phyloP scores from a whole-genome alignment of 2,888 invertebrate species.

The Augiades crinisus region DNA sequence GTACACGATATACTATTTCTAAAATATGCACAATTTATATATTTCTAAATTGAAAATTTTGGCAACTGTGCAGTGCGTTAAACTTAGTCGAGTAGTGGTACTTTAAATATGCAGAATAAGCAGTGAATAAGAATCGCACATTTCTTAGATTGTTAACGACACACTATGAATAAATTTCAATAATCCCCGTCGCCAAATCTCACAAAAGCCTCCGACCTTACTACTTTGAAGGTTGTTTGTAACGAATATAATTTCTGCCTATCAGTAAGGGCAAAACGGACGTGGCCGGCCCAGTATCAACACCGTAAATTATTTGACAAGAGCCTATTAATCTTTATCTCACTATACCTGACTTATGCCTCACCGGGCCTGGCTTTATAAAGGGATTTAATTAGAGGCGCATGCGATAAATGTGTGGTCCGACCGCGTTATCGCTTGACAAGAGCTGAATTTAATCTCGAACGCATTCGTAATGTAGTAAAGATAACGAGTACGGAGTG shows the following conservation, averaged over 20 bases:
- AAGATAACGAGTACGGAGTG: constrained; percentile 16
- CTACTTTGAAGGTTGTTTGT: neutral
- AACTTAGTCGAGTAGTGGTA: neutral
- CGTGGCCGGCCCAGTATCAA: constrained; percentile 48
- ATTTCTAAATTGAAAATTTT: neutral
- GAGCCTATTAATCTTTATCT: constrained; percentile 71
- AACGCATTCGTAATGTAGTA: constrained; percentile 53
- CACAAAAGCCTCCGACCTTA: neutral
- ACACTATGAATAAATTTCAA: constrained; percentile 5
- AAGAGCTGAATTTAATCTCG: constrained; percentile 58
- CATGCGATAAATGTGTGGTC: constrained; percentile 72
- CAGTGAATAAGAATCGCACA: neutral
- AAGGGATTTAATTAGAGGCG: constrained; percentile 63
- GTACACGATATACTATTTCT: too few species aligned
- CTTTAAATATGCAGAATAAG: neutral
- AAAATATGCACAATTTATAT: too few species aligned
- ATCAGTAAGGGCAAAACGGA: constrained; percentile 26
- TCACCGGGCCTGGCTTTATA: constrained; percentile 41
- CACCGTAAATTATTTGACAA: constrained; percentile 74
- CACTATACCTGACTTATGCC: constrained; percentile 48
- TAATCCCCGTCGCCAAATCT: neutral
- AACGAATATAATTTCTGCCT: constrained; percentile 3
- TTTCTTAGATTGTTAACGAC: neutral
- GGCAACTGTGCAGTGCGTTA: neutral
- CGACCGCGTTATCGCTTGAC: constrained; percentile 56